phyloP scores from a whole-genome alignment of 2,113 vertebrate species.

The human (Homo sapiens) region DNA sequence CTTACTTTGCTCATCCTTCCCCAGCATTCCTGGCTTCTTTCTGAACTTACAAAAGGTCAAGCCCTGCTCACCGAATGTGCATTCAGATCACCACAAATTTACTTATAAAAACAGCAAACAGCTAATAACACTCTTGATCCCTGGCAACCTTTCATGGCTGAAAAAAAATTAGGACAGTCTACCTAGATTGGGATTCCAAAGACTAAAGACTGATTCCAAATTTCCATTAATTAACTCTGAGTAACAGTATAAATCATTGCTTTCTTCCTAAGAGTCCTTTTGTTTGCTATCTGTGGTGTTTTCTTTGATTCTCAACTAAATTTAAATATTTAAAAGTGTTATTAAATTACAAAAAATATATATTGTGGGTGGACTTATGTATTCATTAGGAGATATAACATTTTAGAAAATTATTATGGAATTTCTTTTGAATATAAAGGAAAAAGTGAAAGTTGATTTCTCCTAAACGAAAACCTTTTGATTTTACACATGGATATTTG shows the following conservation, averaged over 20 bases:
- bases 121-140: background rate
- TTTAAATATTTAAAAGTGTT: background rate
- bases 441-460: background rate
- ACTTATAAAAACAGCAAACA: background rate
- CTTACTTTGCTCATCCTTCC: background rate
- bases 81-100: background rate
- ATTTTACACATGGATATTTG: background rate
- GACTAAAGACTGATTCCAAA: background rate
- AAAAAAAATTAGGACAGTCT: background rate
- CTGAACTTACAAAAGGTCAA: background rate
- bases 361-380: background rate
- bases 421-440: background rate
- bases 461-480: background rate
- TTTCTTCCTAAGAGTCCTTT: background rate
- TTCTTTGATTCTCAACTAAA: background rate
- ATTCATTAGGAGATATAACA: background rate
- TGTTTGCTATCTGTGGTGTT: background rate
- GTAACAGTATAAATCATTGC: background rate
- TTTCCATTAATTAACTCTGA: background rate
- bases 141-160: background rate
- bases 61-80: background rate
- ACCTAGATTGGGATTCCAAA: background rate
- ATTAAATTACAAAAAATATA: background rate
- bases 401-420: background rate
- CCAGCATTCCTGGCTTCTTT: background rate